A percentile compares a stretch with the other conserved stretches of the same genome.
Conservation (phyloP, 2,888 invertebrate genomes). For the Brachylomia viminalis region DNA sequence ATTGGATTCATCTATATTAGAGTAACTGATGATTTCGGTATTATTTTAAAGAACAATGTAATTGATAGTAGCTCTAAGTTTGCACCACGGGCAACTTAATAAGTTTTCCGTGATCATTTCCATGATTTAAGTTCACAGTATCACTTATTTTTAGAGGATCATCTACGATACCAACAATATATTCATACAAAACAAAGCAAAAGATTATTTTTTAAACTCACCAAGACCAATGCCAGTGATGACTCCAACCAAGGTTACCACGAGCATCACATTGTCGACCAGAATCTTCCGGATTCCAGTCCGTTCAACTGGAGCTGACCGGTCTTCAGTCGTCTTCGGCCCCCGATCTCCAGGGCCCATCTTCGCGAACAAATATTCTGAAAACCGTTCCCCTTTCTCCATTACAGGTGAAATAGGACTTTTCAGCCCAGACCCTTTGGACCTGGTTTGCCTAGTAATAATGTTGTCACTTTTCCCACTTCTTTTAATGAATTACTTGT, state of each 20-base stretch:
- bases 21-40: not conserved
- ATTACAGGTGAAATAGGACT: conserved; percentile 82
- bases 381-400: conserved; percentile 93
- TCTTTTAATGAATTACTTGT: conserved; percentile 43
- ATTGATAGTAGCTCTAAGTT: conserved; percentile 21
- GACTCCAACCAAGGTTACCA: conserved; percentile 95
- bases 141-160: too few relatives aligned
- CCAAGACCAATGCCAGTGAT: conserved; percentile 93
- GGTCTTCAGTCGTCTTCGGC: conserved; percentile 91
- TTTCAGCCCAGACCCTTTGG: conserved; percentile 75
- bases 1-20: not conserved
- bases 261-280: conserved; percentile 94
- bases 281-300: conserved; percentile 93
- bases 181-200: not conserved
- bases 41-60: not conserved
- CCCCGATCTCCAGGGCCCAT: conserved; percentile 93
- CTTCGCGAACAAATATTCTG: conserved; percentile 95
- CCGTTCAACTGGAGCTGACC: conserved; percentile 92
- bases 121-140: not conserved
- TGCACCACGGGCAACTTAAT: not conserved
- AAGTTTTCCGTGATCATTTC: not conserved
- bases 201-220: conserved; percentile 76
- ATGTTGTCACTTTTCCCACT: conserved; percentile 40
- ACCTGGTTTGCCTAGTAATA: conserved; percentile 65
- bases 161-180: too few relatives aligned